These are phyloP conservation scores for Drosophila affinis DNA, from an alignment of 2,888 invertebrate species.

Conservation along the genomic window DNA sequence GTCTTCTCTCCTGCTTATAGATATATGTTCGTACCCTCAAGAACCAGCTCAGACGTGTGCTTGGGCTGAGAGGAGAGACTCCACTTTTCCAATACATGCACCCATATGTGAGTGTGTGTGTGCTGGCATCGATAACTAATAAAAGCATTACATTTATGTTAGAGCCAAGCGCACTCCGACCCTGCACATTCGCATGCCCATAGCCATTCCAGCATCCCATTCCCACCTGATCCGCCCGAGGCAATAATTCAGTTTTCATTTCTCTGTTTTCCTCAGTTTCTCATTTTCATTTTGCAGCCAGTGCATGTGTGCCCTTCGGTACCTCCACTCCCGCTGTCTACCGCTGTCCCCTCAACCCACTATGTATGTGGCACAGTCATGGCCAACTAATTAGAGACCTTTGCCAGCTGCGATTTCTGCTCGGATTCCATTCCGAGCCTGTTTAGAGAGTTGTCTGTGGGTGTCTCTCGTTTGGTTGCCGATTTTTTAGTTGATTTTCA, in stretches of 20 bases:
- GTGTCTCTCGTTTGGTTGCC: conserved; percentile 54
- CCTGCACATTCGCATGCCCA: conserved; percentile 15
- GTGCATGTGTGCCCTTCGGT: conserved; percentile 45
- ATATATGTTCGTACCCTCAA: conserved; percentile 20
- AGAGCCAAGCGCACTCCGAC: conserved; percentile 17
- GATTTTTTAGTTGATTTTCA: conserved; percentile 77
- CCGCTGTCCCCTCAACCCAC: not conserved
- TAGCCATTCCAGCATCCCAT: conserved; percentile 23
- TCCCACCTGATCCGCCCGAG: conserved; percentile 39
- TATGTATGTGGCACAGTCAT: conserved; percentile 46
- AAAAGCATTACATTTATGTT: conserved; percentile 77
- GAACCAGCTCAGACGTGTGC: conserved; percentile 26
- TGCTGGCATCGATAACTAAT: conserved; percentile 71
- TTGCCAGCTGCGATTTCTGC: conserved; percentile 41
- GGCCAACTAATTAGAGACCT: conserved; percentile 72
- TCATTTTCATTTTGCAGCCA: conserved; percentile 55
- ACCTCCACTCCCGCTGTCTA: not conserved
- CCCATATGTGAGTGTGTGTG: conserved; percentile 11
- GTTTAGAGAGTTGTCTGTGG: conserved; percentile 2
- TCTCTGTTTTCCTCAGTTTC: conserved; percentile 45
- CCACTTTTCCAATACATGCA: conserved; percentile 6
- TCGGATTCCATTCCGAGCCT: not conserved
- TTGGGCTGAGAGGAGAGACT: not conserved
- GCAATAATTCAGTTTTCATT: conserved; percentile 68
- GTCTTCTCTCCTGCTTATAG: conserved; percentile 45